A percentile compares a stretch with the other conserved stretches of the same genome.
These are phyloP conservation scores for Cheirogaleus major DNA, from an alignment of 2,797 vertebrate genomes.

Conservation along the genomic window DNA sequence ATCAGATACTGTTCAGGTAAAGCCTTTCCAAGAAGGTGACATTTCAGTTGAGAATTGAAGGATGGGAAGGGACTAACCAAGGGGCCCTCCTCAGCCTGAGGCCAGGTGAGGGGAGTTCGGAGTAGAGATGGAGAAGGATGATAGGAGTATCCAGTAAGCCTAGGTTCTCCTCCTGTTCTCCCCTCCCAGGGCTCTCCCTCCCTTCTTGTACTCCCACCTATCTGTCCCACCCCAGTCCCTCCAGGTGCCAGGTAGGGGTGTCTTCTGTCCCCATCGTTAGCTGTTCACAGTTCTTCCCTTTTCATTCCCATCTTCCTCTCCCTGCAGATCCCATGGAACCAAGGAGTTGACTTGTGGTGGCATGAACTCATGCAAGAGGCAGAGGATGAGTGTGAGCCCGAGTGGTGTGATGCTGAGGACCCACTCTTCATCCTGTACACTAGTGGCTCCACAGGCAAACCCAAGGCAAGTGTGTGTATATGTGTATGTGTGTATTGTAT, in stretches of 20 bases:
- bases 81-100: neutral
- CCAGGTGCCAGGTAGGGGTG: neutral
- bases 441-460: constrained; percentile 97
- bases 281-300: constrained; percentile 39
- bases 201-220: neutral
- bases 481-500: neutral
- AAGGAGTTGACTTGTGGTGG: constrained; percentile 93
- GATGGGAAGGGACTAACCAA: neutral
- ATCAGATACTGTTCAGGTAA: neutral
- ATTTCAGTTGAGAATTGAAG: constrained; percentile 47
- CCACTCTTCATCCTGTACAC: constrained; percentile 98
- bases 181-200: neutral
- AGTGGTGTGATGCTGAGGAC: constrained; percentile 96
- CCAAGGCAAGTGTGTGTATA: constrained; percentile 88
- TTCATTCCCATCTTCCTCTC: constrained; percentile 28
- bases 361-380: constrained; percentile 89
- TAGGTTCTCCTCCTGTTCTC: neutral
- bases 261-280: constrained; percentile 12
- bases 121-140: neutral
- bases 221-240: neutral
- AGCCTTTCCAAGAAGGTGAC: constrained; percentile 19
- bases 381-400: constrained; percentile 93
- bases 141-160: neutral
- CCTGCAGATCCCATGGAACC: constrained; percentile 93
- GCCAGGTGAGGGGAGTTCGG: neutral